Conservation (phyloP, 1,140 invertebrate species). For the Pomacea maculata region DNA sequence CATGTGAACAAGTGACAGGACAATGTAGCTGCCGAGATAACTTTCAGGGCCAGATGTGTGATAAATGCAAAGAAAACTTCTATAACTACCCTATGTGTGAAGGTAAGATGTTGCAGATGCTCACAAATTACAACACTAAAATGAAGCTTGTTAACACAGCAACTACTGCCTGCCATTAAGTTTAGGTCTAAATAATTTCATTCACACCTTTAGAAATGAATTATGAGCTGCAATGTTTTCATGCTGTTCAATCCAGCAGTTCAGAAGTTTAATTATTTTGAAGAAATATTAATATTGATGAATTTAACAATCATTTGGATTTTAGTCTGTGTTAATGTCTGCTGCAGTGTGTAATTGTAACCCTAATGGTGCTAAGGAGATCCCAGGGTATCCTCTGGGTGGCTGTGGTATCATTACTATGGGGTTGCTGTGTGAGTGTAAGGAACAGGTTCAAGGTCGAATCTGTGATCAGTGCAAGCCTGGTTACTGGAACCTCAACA, state of each 20-base stretch:
- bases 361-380: slow-evolving; percentile 91
- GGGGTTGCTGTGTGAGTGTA: slow-evolving; percentile 92
- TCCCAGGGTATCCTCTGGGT: slow-evolving; percentile 74
- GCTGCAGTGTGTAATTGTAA: slow-evolving; percentile 92
- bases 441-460: slow-evolving; percentile 89
- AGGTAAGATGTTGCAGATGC: slow-evolving; percentile 64
- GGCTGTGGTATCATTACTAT: slow-evolving; percentile 68
- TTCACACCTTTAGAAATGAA: too few species aligned
- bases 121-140: too few species aligned
- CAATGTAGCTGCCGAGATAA: slow-evolving; percentile 92
- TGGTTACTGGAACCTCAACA: slow-evolving; percentile 92
- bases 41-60: slow-evolving; percentile 90
- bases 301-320: too few species aligned
- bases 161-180: too few species aligned
- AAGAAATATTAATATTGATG: too few species aligned
- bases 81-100: slow-evolving; percentile 98
- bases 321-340: neutral
- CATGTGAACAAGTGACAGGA: slow-evolving; percentile 87
- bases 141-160: too few species aligned
- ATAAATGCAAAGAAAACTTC: slow-evolving; percentile 92
- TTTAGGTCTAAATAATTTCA: too few species aligned
- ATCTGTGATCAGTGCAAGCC: slow-evolving; percentile 93
- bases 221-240: too few species aligned
- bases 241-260: too few species aligned
- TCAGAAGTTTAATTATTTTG: too few species aligned